Conservation (phyloP, 2,888 invertebrate genomes). For the Eudemis profundana region DNA sequence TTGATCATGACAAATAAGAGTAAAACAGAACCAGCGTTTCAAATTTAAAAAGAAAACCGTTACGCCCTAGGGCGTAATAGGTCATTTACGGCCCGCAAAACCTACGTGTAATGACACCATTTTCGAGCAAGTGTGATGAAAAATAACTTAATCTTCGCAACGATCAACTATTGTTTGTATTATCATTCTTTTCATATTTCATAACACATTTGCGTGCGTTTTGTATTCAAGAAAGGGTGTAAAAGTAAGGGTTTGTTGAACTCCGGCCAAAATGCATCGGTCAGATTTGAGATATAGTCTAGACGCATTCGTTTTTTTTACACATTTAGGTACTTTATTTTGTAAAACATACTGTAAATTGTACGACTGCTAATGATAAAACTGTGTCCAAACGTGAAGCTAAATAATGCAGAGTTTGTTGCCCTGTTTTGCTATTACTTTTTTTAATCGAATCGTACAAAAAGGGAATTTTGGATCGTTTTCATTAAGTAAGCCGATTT, state of each 20-base stretch:
- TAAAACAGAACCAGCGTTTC: too few species aligned
- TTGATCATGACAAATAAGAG: too few species aligned
- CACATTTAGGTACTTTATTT: constrained; percentile 10
- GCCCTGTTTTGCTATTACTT: too few species aligned
- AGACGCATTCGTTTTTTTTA: constrained; percentile 39
- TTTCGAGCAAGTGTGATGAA: neutral
- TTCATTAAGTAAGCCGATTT: too few species aligned
- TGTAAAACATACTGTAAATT: neutral
- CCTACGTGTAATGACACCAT: neutral
- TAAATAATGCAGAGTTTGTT: neutral
- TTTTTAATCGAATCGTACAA: too few species aligned
- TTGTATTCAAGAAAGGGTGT: constrained; percentile 19
- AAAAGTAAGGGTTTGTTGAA: constrained; percentile 10
- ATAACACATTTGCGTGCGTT: constrained; percentile 22
- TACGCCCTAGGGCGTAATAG: too few species aligned
- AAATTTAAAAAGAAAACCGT: too few species aligned
- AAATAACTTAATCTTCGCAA: neutral
- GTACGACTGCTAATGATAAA: constrained; percentile 1
- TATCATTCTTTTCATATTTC: neutral
- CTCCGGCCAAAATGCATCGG: constrained; percentile 41
- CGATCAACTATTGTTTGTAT: neutral
- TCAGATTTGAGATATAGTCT: constrained; percentile 46
- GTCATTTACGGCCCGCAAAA: too few species aligned
- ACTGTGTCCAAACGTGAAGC: neutral
- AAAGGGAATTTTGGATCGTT: too few species aligned